Evolutionary conservation across 2,888 invertebrate species (phyloP).

Genomic region (Anticlea derivata): DNA sequence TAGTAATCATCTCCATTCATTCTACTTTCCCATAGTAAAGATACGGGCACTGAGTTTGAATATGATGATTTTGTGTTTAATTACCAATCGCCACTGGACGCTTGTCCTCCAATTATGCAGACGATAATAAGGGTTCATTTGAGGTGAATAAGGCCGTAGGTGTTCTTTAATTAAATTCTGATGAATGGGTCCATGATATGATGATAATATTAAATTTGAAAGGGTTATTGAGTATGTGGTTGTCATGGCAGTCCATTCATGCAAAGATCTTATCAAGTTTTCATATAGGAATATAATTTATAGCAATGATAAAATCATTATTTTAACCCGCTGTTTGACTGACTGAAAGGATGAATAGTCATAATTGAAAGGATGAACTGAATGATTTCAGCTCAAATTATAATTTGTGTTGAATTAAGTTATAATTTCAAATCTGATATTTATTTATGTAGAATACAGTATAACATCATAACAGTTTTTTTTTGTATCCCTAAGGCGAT

Average conservation of each 20-base stretch:
- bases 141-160: constrained; percentile 41
- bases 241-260: constrained; percentile 6
- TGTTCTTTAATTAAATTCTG: constrained; percentile 49
- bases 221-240: constrained; percentile 7
- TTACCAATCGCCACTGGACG: constrained; percentile 63
- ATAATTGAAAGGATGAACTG: constrained; percentile 6
- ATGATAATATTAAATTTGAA: constrained; percentile 12
- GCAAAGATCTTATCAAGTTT: background rate
- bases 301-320: background rate
- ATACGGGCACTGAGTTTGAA: constrained; percentile 81
- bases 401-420: no score
- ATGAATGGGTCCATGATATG: constrained; percentile 14
- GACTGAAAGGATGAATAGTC: background rate
- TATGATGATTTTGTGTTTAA: constrained; percentile 72
- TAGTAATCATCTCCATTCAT: constrained; percentile 77
- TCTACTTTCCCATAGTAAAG: constrained; percentile 76
- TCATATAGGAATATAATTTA: background rate
- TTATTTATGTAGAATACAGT: no score
- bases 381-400: no score
- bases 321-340: background rate
- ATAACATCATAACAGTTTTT: no score
- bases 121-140: constrained; percentile 39
- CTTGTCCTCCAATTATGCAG: constrained; percentile 27
- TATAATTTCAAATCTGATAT: no score
- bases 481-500: no score